Evolutionary conservation across 1,140 invertebrate genomes (phyloP).

Genomic region (Drosophila truncata): DNA sequence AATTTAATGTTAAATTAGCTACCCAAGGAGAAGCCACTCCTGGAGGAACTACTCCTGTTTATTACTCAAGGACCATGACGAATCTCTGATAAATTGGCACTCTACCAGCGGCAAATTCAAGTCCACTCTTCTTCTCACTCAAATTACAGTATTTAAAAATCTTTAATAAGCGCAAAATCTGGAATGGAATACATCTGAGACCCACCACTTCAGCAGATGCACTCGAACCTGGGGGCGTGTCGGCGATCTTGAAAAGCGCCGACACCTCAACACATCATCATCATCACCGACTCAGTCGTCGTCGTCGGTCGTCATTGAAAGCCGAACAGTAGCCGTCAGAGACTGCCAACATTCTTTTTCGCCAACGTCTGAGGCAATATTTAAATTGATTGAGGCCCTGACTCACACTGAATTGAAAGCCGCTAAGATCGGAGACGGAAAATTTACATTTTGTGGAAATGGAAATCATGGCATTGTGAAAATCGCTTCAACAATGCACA

Average conservation of each 20-base stretch:
- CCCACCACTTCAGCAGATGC: constrained; percentile 40
- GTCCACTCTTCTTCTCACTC: constrained; percentile 3
- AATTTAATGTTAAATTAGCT: constrained; percentile 65
- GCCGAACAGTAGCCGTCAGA: constrained; percentile 43
- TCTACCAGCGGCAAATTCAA: constrained; percentile 40
- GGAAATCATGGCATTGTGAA: constrained; percentile 37
- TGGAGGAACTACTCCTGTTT: neutral
- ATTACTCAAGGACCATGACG: constrained; percentile 39
- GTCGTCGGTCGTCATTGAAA: constrained; percentile 27
- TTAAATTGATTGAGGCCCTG: constrained; percentile 42
- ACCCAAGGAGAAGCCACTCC: constrained; percentile 21
- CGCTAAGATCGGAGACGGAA: constrained; percentile 5
- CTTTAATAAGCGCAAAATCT: constrained; percentile 79
- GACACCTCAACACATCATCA: constrained; percentile 54
- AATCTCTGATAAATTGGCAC: constrained; percentile 72
- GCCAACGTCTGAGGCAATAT: constrained; percentile 31
- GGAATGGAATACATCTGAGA: constrained; percentile 22
- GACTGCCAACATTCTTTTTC: constrained; percentile 42
- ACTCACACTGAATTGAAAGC: constrained; percentile 33
- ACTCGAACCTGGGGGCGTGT: constrained; percentile 30
- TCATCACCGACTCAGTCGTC: constrained; percentile 7
- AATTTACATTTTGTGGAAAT: constrained; percentile 45
- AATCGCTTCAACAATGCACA: constrained; percentile 25
- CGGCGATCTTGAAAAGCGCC: constrained; percentile 52
- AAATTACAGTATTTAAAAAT: constrained; percentile 84